phyloP scores from a whole-genome alignment of 1,140 invertebrate genomes.

The Drosophila auraria region DNA sequence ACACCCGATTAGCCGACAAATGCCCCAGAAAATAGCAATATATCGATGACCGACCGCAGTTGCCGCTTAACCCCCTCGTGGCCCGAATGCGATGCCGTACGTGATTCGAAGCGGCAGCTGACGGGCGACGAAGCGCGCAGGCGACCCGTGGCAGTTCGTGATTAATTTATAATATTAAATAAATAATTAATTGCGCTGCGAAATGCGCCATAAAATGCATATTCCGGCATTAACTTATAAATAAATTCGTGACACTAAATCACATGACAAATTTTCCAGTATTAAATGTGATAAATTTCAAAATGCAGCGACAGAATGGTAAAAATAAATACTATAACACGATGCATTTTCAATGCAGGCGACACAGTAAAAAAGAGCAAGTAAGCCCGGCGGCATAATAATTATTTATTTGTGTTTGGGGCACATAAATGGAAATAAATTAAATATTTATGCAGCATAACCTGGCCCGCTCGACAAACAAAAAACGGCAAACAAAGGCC shows the following conservation, averaged over 20 bases:
- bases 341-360: constrained; percentile 10
- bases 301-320: constrained; percentile 23
- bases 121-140: not conserved
- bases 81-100: constrained; percentile 27
- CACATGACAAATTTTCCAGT: constrained; percentile 54
- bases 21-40: constrained; percentile 7
- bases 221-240: constrained; percentile 60
- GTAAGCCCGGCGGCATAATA: constrained; percentile 24
- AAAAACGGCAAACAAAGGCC: constrained; percentile 29
- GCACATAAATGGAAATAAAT: constrained; percentile 55
- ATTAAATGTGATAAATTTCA: constrained; percentile 57
- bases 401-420: constrained; percentile 29
- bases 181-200: constrained; percentile 51
- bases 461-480: constrained; percentile 7
- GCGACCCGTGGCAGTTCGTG: constrained; percentile 12
- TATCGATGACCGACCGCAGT: constrained; percentile 40
- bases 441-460: constrained; percentile 43
- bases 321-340: constrained; percentile 27
- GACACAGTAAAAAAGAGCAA: constrained; percentile 19
- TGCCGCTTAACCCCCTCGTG: constrained; percentile 23
- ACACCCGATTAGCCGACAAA: constrained; percentile 12
- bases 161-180: constrained; percentile 51
- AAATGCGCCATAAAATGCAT: constrained; percentile 56
- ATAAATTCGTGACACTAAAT: constrained; percentile 63
- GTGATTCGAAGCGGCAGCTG: constrained; percentile 23